Base-by-base conservation (phyloP, 2,113 vertebrate genomes). In the Tinamus guttatus region DNA sequence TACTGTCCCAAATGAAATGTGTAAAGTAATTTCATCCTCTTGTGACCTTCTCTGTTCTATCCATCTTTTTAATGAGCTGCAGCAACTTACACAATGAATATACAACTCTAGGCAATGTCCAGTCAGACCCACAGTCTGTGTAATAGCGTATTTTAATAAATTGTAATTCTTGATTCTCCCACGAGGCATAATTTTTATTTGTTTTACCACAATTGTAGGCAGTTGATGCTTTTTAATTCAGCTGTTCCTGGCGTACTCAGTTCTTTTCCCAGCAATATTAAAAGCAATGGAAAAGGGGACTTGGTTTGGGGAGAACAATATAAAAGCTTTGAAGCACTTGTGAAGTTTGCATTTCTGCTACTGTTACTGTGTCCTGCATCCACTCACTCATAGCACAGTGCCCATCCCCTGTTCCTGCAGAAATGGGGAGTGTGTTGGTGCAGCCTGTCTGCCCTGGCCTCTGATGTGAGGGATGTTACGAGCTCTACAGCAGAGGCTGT, bases 401-500 rank as follows among this genome's bases (percentile, higher is more conserved):
- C n/a, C 21, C 36, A 68, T 79, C 13, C 13, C 30, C 60, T 64
- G 27, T 22, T 6, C 20, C 70, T 81, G 20, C 38, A 52, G 56
- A 62, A 75, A 41, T 0, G 0, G 28, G 40, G 24, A 25, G 51
- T 0, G 1, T 59, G 41, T 62, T 24, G 18, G 14, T 82, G 30
- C 1, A 2, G 30, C 67, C 40, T 27, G 7, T 54, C 52, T 78
- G 34, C 59, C 22, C 59, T 93, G 51, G 38, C 13, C 9, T 82
- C 52, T 49, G 27, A 43, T 32, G 22, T 5, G 9, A 56, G 8
- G 49, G 16, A 43, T 60, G 27, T 36, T 2, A 3, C 28, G 25
- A 32, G 34, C 40, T 81, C 20, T 67, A 60, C 30, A 62, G 22
- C 34, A 0, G 0, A 83, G 16, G 17, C 25, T 21, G 49, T 58